These are phyloP conservation scores for Oxyruncus cristatus DNA, from an alignment of 2,113 vertebrate genomes.

Conservation along the genomic window DNA sequence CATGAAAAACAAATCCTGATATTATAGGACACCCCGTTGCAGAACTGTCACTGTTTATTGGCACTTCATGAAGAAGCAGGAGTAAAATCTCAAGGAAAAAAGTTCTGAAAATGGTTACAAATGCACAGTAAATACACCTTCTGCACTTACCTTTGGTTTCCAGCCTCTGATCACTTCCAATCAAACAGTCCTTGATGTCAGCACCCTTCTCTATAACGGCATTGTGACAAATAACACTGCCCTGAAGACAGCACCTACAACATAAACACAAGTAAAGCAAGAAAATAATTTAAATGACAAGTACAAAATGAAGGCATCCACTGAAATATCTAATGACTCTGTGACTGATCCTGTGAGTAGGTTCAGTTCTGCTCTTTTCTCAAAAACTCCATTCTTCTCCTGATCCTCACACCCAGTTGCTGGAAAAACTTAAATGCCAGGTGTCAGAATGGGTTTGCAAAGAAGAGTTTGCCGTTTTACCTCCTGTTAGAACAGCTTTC, in stretches of 20 bases:
- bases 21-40: not conserved
- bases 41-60: not conserved
- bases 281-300: not conserved
- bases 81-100: not conserved
- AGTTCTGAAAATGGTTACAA: not conserved
- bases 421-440: constrained; percentile 11
- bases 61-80: not conserved
- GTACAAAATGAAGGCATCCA: not conserved
- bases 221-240: constrained; percentile 91
- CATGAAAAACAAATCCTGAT: constrained; percentile 5
- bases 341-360: not conserved
- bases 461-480: constrained; percentile 6
- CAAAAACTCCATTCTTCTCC: not conserved
- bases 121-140: not conserved
- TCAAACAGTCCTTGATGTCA: constrained; percentile 92
- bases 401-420: not conserved
- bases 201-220: constrained; percentile 89
- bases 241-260: constrained; percentile 89
- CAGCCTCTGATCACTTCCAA: constrained; percentile 87
- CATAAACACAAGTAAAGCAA: not conserved
- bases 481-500: constrained; percentile 10
- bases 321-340: not conserved
- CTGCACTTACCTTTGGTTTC: constrained; percentile 85
- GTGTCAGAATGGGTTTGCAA: not conserved
- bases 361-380: not conserved